Base-by-base conservation (phyloP, 2,113 vertebrate species). In the Zosterops hypoxanthus region DNA sequence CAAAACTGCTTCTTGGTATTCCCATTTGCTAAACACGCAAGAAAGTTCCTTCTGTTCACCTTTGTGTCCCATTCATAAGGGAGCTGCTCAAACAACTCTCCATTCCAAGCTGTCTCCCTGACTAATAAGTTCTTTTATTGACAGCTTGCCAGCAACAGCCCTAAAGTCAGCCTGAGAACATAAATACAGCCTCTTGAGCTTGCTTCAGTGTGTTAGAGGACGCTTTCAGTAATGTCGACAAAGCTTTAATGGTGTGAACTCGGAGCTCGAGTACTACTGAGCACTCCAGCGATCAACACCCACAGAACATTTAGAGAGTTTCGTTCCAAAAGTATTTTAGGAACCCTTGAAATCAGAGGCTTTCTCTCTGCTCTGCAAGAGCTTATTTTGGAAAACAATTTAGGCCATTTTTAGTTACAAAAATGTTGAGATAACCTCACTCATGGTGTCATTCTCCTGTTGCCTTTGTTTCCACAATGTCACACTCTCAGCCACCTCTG, bases 341-440 rank as follows among this genome's bases (percentile, higher is more conserved):
- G 96, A 95, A 88, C 94, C 69, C 93, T 96, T 96, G 94, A 96
- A 96, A 96, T 97, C 90, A 96, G 92, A 96, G 90, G 95, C 88
- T 95, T 96, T 96, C 92, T 96, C 93, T 96, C 81, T 72, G 72
- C 80, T 93, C 80, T 90, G 91, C 52, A 94, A 86, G 92, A 82
- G 86, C 95, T 89, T 81, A 36, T 92, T 95, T 89, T 79, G 72
- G 90, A 92, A 95, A 95, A 94, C 90, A 93, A 93, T 95, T 92
- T 72, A 69, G 75, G 52, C 80, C 95, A 69, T 86, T 96, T 96
- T 96, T 93, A 94, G 92, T 39, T 12, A 56, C 85, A 92, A 80
- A 82, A 90, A 59, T 49, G 69, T 88, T 86, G 92, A 86, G 82
- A 95, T 96, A 88, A 95, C 86, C 82, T 57, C 1, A 4, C 80